These are phyloP conservation scores for Tamias sibiricus DNA, from an alignment of 2,113 vertebrate species.

Conservation along the genomic window DNA sequence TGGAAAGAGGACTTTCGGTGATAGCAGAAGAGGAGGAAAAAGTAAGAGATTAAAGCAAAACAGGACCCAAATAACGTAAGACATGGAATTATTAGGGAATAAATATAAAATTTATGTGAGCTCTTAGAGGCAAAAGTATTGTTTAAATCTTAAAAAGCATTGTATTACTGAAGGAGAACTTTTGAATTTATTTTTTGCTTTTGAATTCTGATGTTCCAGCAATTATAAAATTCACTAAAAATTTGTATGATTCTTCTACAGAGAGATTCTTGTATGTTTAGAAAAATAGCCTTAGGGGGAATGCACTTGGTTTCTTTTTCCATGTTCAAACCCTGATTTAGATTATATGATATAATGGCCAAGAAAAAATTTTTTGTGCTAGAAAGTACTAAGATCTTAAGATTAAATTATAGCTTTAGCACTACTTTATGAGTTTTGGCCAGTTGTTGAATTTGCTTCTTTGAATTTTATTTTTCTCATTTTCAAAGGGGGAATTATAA, in stretches of 20 bases:
- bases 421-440: background rate
- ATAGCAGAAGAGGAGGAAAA: conserved; percentile 12
- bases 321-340: background rate
- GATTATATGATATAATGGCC: background rate
- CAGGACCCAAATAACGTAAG: conserved; percentile 1
- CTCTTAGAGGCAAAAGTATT: conserved; percentile 11
- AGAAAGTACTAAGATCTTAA: background rate
- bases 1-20: background rate
- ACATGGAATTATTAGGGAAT: background rate
- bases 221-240: background rate
- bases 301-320: background rate
- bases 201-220: background rate
- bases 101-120: background rate
- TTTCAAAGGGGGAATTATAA: background rate
- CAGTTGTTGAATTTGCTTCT: background rate
- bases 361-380: conserved; percentile 20
- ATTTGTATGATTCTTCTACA: background rate
- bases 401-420: background rate
- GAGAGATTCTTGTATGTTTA: conserved; percentile 14
- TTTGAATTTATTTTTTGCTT: conserved; percentile 37
- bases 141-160: conserved; percentile 9
- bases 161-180: conserved; percentile 23
- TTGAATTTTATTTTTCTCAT: background rate
- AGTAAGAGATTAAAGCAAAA: conserved; percentile 45
- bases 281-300: background rate